Base-by-base conservation (phyloP, 2,888 invertebrate species). In the Lomographa bimaculata region DNA sequence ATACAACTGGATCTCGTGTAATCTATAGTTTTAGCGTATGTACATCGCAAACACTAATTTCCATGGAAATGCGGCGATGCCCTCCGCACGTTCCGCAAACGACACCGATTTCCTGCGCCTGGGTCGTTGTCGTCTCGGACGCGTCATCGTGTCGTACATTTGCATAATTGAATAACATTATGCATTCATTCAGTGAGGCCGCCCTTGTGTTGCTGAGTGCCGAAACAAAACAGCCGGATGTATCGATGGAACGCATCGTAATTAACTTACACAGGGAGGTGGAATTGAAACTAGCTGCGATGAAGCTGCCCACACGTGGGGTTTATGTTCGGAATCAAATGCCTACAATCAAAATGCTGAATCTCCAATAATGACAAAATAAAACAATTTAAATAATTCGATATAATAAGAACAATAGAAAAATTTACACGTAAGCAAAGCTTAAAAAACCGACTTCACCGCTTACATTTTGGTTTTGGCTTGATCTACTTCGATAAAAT, bases 81-180 rank as follows among this genome's bases (percentile, higher is more conserved):
- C 36, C 42, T 32, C 18, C 19, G 36, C 33, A 37, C 62, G 64
- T 65, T 56, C 64, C 56, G 77, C 9, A 76, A 67, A 64, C 68
- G 79, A 81, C 77, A 75, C 78, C 75, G 71, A 78, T 79, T 78
- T 82, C 81, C 80, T 80, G 81, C 53, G 55, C 20, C 57, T 71
- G 69, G 71, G 75, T 71, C 76, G 75, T 70, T 67, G 74, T 73
- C 79, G 76, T 51, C 49, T 51, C 57, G 57, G 54, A 33, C 54
- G 38, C 49, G 46, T 51, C 54, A 51, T 51, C 47, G 41, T 47
- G 49, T 54, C 47, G 45, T 25, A 40, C 7, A 85, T 86, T 85
- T 79, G 73, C 85, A 85, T 86, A 83, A 85, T 82, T 83, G 77
- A 81, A 79, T 79, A 78, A 74, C 64, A 84, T 82, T 81, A 83